phyloP scores from a whole-genome alignment of 2,113 vertebrate genomes.

The Odocoileus virginianus region DNA sequence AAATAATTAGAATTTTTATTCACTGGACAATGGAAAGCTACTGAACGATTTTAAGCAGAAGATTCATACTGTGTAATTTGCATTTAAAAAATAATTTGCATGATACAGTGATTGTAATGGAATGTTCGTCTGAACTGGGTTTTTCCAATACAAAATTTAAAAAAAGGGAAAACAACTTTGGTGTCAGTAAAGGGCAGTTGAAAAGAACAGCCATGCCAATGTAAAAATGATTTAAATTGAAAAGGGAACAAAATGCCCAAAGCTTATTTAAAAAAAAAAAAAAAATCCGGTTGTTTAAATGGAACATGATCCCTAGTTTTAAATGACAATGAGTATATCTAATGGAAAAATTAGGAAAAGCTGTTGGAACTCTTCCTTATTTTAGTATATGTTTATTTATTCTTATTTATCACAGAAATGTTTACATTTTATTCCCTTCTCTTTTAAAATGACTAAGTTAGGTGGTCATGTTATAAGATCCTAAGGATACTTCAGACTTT shows the following conservation, averaged over 20 bases:
- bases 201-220: fast-evolving
- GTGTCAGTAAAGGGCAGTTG: background rate
- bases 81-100: background rate
- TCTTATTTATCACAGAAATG: slow-evolving; percentile 36
- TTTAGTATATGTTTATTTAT: slow-evolving; percentile 1
- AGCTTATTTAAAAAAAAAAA: background rate
- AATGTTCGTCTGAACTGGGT: background rate
- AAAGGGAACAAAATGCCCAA: background rate
- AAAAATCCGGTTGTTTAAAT: background rate
- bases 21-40: background rate
- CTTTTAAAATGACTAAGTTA: slow-evolving; percentile 37
- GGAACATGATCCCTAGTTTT: background rate
- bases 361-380: background rate
- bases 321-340: background rate
- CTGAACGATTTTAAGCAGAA: background rate
- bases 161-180: background rate
- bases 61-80: background rate
- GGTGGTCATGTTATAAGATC: slow-evolving; percentile 15
- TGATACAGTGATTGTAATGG: background rate
- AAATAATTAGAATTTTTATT: background rate
- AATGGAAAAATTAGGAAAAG: background rate
- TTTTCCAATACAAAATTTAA: background rate
- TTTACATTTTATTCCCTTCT: background rate
- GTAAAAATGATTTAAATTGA: background rate
- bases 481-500: slow-evolving; percentile 30